Base-by-base conservation (phyloP, 2,888 invertebrate genomes). In the Volucella inanis region DNA sequence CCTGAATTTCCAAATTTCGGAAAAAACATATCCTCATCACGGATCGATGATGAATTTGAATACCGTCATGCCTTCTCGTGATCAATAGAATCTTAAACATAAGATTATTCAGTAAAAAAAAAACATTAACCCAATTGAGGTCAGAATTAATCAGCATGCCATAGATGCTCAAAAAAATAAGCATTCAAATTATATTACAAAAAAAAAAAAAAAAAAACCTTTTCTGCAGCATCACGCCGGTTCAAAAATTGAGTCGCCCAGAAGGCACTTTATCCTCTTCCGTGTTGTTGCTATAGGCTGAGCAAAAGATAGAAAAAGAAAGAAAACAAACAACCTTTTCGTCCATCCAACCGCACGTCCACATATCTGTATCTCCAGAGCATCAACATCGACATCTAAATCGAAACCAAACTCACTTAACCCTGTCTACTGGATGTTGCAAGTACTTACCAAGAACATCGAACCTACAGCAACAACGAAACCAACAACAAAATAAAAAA, bases 401-500 rank as follows among this genome's bases (percentile, higher is more conserved):
- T 79, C 74, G 75, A 84, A 84, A 84, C 61, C 84, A 75, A 71
- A 75, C 74, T 84, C 80, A 75, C 75, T 80, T 59, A 14, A 64
- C 38, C 39, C 50, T 10, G n/a, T 43, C 50, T 18, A 15, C 10
- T 9, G 12, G 18, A 4, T 22, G 57, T 6, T n/a, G 14, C 9
- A 14, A 68, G 47, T 14, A 49, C 38, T 62, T 10, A 0, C 11
- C 39, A 15, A 43, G 15, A 31, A 31, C 31, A 31, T 31, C 31
- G 31, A 31, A 54, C 54, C 8, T 18, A 12, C 12, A 54, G 9
- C 54, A 54, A 22, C 54, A 10, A 18, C 54, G 61, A 62, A 39
- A 45, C 52, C 18, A 8, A 54, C 22, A 2, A n/a, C 54, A 22
- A 64, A 59, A 47, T 41, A 70, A 55, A 22, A 79, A 74, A 75